Percentiles rank a stretch among this genome's conserved stretches.
Evolutionary conservation across 2,113 vertebrate species (phyloP).

Genomic region (human): DNA sequence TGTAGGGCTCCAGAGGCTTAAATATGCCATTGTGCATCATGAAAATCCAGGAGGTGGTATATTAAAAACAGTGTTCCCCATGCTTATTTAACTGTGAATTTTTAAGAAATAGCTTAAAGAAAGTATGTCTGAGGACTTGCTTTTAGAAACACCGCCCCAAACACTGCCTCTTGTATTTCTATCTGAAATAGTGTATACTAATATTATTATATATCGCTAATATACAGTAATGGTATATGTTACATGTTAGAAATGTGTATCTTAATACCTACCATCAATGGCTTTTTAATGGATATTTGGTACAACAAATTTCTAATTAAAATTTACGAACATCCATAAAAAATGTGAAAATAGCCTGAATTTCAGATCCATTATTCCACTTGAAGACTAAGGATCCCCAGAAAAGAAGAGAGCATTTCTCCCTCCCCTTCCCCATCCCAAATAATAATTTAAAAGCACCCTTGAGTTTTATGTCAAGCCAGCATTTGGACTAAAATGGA

Average conservation of each 20-base stretch:
- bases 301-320: neutral
- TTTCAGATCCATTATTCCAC: neutral
- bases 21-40: neutral
- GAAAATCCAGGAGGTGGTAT: neutral
- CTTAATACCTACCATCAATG: neutral
- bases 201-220: neutral
- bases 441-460: slow-evolving; percentile 18
- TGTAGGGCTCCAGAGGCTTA: neutral
- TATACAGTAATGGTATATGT: neutral
- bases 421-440: neutral
- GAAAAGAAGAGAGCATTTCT: neutral
- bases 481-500: neutral
- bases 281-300: slow-evolving; percentile 12
- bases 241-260: neutral
- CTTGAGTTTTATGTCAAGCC: neutral
- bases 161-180: neutral
- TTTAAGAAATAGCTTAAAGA: slow-evolving; percentile 35
- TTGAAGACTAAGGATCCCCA: neutral
- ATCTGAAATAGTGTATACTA: neutral
- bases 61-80: neutral
- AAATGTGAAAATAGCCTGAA: slow-evolving; percentile 10
- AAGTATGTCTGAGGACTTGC: neutral
- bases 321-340: neutral
- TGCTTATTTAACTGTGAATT: neutral
- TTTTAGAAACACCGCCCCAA: slow-evolving; percentile 43